Evolutionary conservation across 2,113 vertebrate species (phyloP).

Genomic region (Gobiocypris rarus): DNA sequence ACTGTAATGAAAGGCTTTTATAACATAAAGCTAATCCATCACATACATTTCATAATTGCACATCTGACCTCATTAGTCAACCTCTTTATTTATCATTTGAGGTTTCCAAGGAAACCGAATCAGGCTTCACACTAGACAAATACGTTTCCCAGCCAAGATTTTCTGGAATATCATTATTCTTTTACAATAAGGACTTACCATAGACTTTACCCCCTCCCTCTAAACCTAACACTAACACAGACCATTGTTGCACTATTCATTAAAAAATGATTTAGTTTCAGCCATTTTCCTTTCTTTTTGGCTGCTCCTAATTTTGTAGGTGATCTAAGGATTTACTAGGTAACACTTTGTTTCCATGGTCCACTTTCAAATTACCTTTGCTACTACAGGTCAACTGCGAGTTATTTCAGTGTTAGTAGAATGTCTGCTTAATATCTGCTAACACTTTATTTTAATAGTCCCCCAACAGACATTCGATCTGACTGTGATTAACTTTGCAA

Average conservation of each 20-base stretch:
- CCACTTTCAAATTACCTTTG: too few relatives aligned
- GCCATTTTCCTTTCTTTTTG: not conserved
- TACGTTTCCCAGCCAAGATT: not conserved
- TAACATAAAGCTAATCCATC: slow-evolving; percentile 20
- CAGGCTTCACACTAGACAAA: not conserved
- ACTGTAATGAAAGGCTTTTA: slow-evolving; percentile 9
- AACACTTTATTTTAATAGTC: too few relatives aligned
- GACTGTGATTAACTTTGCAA: too few relatives aligned
- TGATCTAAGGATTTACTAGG: not conserved
- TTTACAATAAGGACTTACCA: not conserved
- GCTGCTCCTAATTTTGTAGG: not conserved
- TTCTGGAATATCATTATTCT: not conserved
- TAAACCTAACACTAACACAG: not conserved
- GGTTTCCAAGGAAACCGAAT: slow-evolving; percentile 23
- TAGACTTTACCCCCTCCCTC: not conserved
- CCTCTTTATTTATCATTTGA: slow-evolving; percentile 14
- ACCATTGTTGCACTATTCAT: not conserved
- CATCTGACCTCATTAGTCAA: slow-evolving; percentile 23
- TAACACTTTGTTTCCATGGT: too few relatives aligned
- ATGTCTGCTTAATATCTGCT: too few relatives aligned
- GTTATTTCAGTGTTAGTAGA: too few relatives aligned
- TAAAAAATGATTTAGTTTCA: not conserved
- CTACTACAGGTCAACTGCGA: too few relatives aligned
- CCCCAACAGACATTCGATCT: too few relatives aligned
- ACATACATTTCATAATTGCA: slow-evolving; percentile 38